Conservation (phyloP, 1,140 invertebrate genomes). For the Drosophila ercepeae region DNA sequence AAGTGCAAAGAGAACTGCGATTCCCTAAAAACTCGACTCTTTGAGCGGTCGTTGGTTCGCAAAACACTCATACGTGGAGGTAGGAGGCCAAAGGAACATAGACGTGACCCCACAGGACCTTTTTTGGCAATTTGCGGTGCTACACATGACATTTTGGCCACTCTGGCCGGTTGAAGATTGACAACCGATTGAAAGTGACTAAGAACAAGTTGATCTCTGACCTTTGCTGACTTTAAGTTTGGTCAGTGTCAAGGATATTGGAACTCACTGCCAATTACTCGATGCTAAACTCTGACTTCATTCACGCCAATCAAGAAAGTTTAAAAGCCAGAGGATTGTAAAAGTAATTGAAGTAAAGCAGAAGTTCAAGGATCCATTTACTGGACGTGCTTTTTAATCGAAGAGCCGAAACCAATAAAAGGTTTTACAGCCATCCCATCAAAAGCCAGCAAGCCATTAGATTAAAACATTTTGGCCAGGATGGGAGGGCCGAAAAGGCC, state of each 20-base stretch:
- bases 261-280: constrained; percentile 29
- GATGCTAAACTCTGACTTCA: too few relatives aligned
- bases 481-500: constrained; percentile 21
- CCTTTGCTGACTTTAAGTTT: constrained; percentile 13
- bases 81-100: not conserved
- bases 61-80: constrained; percentile 31
- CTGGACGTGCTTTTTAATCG: constrained; percentile 9
- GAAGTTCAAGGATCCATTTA: not conserved
- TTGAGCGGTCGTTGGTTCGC: constrained; percentile 2
- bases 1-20: constrained; percentile 48
- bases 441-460: constrained; percentile 35
- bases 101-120: constrained; percentile 1
- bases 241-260: constrained; percentile 33
- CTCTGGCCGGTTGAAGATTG: constrained; percentile 29
- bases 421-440: constrained; percentile 4
- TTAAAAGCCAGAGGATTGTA: not conserved
- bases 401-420: constrained; percentile 10
- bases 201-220: constrained; percentile 5
- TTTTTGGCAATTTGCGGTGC: constrained; percentile 44
- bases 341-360: not conserved
- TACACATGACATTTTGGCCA: constrained; percentile 65
- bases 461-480: constrained; percentile 46
- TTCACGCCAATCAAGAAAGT: not conserved
- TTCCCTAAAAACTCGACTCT: constrained; percentile 18
- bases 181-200: constrained; percentile 20